These are phyloP conservation scores for Meteorus cinctellus DNA, from an alignment of 2,888 invertebrate species.

Conservation along the genomic window DNA sequence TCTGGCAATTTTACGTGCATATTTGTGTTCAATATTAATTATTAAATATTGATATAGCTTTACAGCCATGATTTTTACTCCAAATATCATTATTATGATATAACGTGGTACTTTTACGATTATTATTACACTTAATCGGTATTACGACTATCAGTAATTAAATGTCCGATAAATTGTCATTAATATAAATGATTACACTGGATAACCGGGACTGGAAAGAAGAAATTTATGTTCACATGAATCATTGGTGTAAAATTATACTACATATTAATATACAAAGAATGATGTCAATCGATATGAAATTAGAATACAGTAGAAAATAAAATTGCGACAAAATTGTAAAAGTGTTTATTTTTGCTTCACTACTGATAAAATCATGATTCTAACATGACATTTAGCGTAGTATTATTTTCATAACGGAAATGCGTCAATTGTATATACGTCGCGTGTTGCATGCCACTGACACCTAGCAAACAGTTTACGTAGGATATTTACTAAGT, in stretches of 20 bases:
- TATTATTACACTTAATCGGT: background rate
- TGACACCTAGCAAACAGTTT: slow-evolving; percentile 5
- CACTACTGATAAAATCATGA: background rate
- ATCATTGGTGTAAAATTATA: background rate
- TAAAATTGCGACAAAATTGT: background rate
- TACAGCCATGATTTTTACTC: background rate
- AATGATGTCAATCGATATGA: background rate
- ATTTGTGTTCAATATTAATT: background rate
- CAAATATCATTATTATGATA: background rate
- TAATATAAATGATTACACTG: background rate
- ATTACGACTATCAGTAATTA: background rate
- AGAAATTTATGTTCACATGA: background rate
- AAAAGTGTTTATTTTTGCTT: background rate
- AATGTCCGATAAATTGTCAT: background rate
- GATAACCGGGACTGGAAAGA: background rate
- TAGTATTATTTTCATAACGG: background rate
- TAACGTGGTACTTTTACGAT: background rate
- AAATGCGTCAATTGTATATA: slow-evolving; percentile 2
- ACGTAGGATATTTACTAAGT: background rate
- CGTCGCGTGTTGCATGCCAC: slow-evolving; percentile 13
- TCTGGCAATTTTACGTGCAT: background rate
- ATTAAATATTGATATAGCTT: background rate
- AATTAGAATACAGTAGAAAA: background rate
- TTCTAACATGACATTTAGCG: slow-evolving; percentile 1
- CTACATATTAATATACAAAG: background rate